A percentile compares a stretch with the other conserved stretches of the same genome.
Conservation (phyloP, 2,797 vertebrate species). For the Buceros bicornis region DNA sequence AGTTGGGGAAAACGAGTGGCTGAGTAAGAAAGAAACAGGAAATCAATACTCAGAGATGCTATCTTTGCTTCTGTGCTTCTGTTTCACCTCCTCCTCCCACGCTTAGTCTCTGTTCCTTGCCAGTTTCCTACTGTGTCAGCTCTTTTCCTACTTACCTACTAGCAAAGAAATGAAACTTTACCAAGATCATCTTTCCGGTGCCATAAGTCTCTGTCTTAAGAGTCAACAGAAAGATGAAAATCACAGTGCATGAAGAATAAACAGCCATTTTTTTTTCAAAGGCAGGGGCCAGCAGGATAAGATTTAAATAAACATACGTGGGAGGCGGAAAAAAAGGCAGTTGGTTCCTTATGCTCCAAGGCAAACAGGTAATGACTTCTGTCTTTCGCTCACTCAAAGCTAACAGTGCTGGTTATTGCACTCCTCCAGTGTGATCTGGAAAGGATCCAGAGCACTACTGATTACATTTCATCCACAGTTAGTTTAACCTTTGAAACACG, state of each 20-base stretch:
- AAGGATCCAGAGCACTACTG: constrained; percentile 69
- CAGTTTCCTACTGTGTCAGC: background rate
- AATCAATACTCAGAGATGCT: constrained; percentile 22
- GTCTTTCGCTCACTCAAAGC: constrained; percentile 62
- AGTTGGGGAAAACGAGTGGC: background rate
- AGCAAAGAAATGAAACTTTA: background rate
- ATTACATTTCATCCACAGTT: constrained; percentile 77
- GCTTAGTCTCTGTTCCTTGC: background rate
- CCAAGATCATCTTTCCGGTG: background rate
- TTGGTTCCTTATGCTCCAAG: constrained; percentile 49
- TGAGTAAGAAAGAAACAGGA: constrained; percentile 26
- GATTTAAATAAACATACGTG: constrained; percentile 59
- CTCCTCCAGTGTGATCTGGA: constrained; percentile 67
- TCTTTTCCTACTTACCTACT: background rate
- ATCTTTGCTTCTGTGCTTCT: background rate
- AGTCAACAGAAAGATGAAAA: constrained; percentile 9
- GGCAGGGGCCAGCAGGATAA: background rate
- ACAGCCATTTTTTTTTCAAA: background rate
- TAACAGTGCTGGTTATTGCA: constrained; percentile 59
- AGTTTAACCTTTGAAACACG: constrained; percentile 83
- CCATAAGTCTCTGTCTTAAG: background rate
- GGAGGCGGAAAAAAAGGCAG: constrained; percentile 50
- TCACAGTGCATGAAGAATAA: constrained; percentile 3
- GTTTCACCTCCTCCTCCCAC: background rate
- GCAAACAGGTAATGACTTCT: constrained; percentile 71